phyloP scores from a whole-genome alignment of 1,140 invertebrate species.

The Tyrophagus putrescentiae region DNA sequence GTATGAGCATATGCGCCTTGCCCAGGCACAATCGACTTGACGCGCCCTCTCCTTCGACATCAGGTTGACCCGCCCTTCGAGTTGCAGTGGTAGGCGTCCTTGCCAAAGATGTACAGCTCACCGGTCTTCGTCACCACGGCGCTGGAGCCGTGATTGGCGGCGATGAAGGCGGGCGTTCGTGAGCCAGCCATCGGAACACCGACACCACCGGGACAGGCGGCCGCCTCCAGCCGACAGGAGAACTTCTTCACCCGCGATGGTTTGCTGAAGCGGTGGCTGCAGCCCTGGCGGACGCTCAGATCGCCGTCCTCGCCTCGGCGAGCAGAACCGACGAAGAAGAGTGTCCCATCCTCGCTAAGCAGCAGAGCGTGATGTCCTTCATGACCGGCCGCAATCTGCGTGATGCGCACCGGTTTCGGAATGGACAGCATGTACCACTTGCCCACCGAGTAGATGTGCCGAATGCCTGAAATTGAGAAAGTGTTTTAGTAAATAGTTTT shows the following conservation, averaged over 20 bases:
- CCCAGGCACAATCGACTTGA: conserved; percentile 62
- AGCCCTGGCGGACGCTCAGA: conserved; percentile 46
- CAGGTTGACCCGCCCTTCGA: conserved; percentile 42
- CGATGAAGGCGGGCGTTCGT: conserved; percentile 52
- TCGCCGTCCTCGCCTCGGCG: conserved; percentile 89
- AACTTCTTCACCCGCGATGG: conserved; percentile 72
- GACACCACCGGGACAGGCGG: conserved; percentile 37
- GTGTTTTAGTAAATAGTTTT: conserved; percentile 16
- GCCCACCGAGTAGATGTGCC: conserved; percentile 33
- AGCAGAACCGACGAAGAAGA: conserved; percentile 71
- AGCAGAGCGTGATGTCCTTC: conserved; percentile 79
- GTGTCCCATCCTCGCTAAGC: conserved; percentile 71
- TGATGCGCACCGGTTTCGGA: conserved; percentile 55
- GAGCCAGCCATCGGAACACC: not conserved
- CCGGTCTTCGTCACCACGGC: conserved; percentile 77
- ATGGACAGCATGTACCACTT: conserved; percentile 60
- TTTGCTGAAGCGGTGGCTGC: conserved; percentile 53
- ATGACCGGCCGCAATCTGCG: conserved; percentile 70
- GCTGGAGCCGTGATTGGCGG: conserved; percentile 86
- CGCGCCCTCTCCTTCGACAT: conserved; percentile 67
- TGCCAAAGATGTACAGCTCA: conserved; percentile 80
- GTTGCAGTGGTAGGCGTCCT: conserved; percentile 79
- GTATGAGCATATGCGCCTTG: conserved; percentile 79
- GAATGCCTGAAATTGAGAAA: not conserved
- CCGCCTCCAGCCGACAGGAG: not conserved